Evolutionary conservation across 2,888 invertebrate species (phyloP), one percentile per base, ranked within the genome.

Genomic region (Pharmacophagus antenor): DNA sequence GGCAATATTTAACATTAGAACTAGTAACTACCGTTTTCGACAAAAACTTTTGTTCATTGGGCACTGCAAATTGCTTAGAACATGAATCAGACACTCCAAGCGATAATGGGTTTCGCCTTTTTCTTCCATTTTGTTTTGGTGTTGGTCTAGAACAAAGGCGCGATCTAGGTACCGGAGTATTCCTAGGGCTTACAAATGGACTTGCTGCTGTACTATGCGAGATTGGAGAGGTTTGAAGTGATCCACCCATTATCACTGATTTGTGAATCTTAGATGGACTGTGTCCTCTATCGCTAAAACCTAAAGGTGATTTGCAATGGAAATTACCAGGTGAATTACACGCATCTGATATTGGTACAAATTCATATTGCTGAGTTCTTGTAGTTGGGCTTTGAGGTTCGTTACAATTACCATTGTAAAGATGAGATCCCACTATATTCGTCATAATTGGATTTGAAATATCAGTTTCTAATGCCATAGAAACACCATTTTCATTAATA

Each of bases 291-390:
- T 82, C 81, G 23, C 79, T 76, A 66, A 85, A 88, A 8, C 88
- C 84, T 51, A 84, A 62, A 0, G 89, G 90, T 10, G 88, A 88
- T 67, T 89, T 88, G 10, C 85, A 84, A 69, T 85, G 77, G 66
- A 87, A 84, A 66, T 92, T 91, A 23, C 81, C 74, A 1, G 94
- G 94, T 1, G 94, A 94, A 70, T 93, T 93, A 47, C 94, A 93
- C n/a, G 94, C 94, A 8, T 95, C 95, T 37, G 96, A 96, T 74
- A 97, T 97, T 0, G 97, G 97, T 27, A 95, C 95, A 74, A 97
- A 97, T 79, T 95, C 96, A 77, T 95, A 97, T 74, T 95, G 95
- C 76, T 95, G 94, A 50, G 95, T 93, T 63, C 95, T 92, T 47
- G 95, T 94, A 64, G 95, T 95, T 10, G 95, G 95, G 85, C 95